phyloP scores from a whole-genome alignment of 2,113 vertebrate genomes.

The human (Homo sapiens) region GRCh38 chr3:131941001-131941500 shows the following conservation, averaged over 20 bases:
- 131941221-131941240: neutral
- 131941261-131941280: neutral
- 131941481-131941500: neutral
- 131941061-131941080: conserved; percentile 31
- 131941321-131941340: neutral
- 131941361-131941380: neutral
- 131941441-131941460: neutral
- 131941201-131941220: neutral
- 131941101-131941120: neutral
- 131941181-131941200: neutral
- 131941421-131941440: neutral
- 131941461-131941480: neutral
- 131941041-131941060: neutral
- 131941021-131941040: neutral
- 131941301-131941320: neutral
- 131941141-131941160: neutral
- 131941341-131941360: neutral
- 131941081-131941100: conserved; percentile 25
- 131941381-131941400: neutral
- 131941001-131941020: neutral
- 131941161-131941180: neutral
- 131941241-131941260: neutral
- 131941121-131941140: neutral
- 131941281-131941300: neutral
- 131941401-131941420: neutral